Base-by-base conservation (phyloP, 2,113 vertebrate species). In the Nothoprocta pentlandii region DNA sequence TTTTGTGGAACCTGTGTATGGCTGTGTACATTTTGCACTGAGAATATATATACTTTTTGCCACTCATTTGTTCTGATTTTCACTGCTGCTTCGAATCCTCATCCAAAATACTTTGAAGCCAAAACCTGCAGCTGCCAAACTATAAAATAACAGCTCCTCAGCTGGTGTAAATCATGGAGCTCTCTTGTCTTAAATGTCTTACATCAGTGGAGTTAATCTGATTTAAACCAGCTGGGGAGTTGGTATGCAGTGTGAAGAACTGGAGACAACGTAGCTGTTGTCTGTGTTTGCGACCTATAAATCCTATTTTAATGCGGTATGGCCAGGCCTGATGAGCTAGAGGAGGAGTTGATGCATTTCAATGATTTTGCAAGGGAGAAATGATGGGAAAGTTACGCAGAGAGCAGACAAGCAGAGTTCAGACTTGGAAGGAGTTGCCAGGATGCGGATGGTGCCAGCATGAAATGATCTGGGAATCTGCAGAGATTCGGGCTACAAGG, bases 191-290 rank as follows among this genome's bases (percentile, higher is more conserved):
- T 95, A 87, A 96, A 95, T 92, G 85, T 92, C 91, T 94, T 91
- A 92, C 87, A 91, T 94, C 89, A 91, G 89, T 80, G 63, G 89
- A 97, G 71, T 93, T 94, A 95, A 94, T 89, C 83, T 96, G 94
- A 97, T 95, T 96, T 94, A 96, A 94, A 89, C 71, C 91, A 95
- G 87, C 93, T 94, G 79, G 71, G 89, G 78, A 85, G 41, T 87
- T 92, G 93, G 94, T 94, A 95, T 95, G 95, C 92, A 89, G 91
- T 13, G 4, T 59, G 28, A 92, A 87, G 84, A 85, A 92, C 91
- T 87, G 70, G 85, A 80, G 87, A 82, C 93, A 91, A 93, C 91
- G 16, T 93, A 94, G 93, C 87, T 92, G 89, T 87, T 87, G 89
- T 80, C 89, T 93, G 76, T 78, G 89, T 87, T 91, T 4, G 1